These are phyloP conservation scores for Ecdyonurus torrentis DNA, from an alignment of 2,888 invertebrate species.

Conservation along the genomic window DNA sequence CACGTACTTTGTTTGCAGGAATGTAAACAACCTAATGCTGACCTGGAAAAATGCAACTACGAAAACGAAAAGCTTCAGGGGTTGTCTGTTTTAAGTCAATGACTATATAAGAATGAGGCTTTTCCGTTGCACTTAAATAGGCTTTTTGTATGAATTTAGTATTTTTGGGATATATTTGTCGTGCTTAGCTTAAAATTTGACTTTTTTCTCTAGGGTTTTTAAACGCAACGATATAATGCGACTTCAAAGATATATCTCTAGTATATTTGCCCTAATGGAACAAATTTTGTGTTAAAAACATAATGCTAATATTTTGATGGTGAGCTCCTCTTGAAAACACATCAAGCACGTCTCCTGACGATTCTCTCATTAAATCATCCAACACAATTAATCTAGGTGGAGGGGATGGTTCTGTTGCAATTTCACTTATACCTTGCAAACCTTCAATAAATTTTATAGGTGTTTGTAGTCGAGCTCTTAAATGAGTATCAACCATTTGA, in stretches of 20 bases:
- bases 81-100: slow-evolving; percentile 14
- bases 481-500: background rate
- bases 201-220: background rate
- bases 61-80: slow-evolving; percentile 9
- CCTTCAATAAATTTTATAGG: background rate
- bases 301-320: slow-evolving; percentile 1
- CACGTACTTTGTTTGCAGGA: background rate
- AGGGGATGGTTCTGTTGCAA: background rate
- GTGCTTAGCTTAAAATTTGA: background rate
- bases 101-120: slow-evolving; percentile 12
- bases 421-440: background rate
- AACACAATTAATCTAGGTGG: background rate
- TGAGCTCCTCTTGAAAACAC: slow-evolving; percentile 1
- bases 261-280: background rate
- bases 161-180: slow-evolving; percentile 2
- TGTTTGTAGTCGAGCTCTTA: background rate
- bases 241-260: slow-evolving; percentile 2
- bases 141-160: background rate
- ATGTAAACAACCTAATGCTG: background rate
- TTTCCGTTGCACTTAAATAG: background rate
- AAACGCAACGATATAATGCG: background rate
- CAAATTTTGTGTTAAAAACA: slow-evolving; percentile 1
- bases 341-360: background rate
- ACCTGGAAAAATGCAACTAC: slow-evolving; percentile 9
- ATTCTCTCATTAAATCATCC: background rate